Evolutionary conservation across 2,797 vertebrate species (phyloP).

Genomic region (Pampus argenteus): DNA sequence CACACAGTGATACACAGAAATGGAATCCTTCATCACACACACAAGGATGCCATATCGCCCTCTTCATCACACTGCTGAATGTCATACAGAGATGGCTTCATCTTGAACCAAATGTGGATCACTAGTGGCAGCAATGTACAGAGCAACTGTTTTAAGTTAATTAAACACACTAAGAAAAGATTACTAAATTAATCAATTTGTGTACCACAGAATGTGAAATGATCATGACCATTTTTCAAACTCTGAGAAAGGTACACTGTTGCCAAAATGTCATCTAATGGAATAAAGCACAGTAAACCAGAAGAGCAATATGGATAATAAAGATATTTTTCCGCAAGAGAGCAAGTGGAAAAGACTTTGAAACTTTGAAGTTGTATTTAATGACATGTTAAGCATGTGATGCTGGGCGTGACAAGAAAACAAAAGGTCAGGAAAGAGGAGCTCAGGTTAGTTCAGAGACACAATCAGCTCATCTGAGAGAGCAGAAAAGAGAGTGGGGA

Average conservation of each 20-base stretch:
- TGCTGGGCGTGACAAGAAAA: constrained; percentile 40
- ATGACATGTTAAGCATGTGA: constrained; percentile 30
- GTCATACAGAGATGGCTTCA: not conserved
- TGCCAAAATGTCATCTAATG: too few relatives aligned
- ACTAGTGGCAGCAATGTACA: not conserved
- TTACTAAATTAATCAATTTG: not conserved
- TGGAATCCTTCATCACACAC: constrained; percentile 50
- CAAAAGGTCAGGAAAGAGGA: constrained; percentile 35
- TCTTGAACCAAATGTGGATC: not conserved
- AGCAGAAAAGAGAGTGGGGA: constrained; percentile 43
- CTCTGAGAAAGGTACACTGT: too few relatives aligned
- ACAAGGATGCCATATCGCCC: constrained; percentile 1
- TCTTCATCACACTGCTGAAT: constrained; percentile 18
- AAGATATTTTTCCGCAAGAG: not conserved
- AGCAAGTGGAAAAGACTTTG: not conserved
- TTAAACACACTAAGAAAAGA: not conserved
- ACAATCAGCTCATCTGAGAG: constrained; percentile 59
- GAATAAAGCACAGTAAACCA: too few relatives aligned
- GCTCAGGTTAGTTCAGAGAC: too few relatives aligned
- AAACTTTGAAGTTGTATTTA: constrained; percentile 26
- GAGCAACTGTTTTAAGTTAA: not conserved
- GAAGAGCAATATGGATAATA: too few relatives aligned
- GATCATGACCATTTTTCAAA: not conserved
- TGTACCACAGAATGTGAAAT: not conserved
- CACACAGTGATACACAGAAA: constrained; percentile 22